Percentiles rank a stretch among this genome's conserved stretches.
These are phyloP conservation scores for Nothoprocta pentlandii DNA, from an alignment of 2,113 vertebrate genomes.

Conservation along the genomic window DNA sequence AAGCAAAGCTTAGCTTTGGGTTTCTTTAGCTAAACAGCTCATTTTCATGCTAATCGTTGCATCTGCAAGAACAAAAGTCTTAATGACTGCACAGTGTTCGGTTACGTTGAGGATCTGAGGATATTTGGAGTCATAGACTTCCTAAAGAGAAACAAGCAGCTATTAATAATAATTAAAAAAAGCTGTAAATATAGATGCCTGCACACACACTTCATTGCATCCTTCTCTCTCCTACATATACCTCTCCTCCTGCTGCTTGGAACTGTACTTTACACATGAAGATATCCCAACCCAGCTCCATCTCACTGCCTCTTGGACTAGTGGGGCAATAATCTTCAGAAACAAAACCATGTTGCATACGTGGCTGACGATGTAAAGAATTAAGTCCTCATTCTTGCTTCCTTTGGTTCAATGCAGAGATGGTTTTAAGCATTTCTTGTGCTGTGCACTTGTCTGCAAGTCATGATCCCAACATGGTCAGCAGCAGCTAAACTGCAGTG, in stretches of 20 bases:
- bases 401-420: background rate
- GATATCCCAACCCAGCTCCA: background rate
- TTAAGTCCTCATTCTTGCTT: background rate
- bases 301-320: background rate
- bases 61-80: background rate
- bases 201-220: background rate
- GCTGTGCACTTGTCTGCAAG: background rate
- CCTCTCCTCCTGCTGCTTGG: background rate
- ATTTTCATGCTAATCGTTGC: background rate
- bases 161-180: background rate
- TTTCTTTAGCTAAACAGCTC: background rate
- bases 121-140: background rate
- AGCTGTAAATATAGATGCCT: background rate
- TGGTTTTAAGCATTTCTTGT: background rate
- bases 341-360: background rate
- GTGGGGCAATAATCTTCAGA: background rate
- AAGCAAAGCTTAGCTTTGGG: background rate
- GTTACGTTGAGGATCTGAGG: accelerated
- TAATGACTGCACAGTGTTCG: background rate
- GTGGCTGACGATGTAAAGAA: background rate
- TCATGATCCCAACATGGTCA: background rate
- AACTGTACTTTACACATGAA: background rate
- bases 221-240: background rate
- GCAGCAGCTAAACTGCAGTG: background rate
- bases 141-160: background rate